Conservation (phyloP, 2,888 invertebrate species). For the Apamea crenata region DNA sequence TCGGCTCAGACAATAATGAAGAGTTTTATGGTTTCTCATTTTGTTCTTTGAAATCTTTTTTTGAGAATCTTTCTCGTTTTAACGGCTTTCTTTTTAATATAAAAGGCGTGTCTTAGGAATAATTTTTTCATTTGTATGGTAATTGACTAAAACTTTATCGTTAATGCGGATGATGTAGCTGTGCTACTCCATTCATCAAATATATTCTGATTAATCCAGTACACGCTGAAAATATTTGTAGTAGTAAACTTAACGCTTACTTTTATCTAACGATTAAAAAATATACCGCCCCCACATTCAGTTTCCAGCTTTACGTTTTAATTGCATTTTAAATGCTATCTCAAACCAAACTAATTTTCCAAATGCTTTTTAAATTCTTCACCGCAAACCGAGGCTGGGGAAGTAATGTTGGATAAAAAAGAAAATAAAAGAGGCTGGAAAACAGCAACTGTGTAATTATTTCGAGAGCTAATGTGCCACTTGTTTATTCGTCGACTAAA, state of each 20-base stretch:
- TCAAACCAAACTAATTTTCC: slow-evolving; percentile 84
- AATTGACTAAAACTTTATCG: slow-evolving; percentile 5
- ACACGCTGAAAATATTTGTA: not conserved
- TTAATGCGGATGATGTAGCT: not conserved
- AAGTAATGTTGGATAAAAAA: slow-evolving; percentile 73
- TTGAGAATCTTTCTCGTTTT: slow-evolving; percentile 65
- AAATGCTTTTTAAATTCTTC: slow-evolving; percentile 88
- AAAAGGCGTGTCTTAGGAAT: slow-evolving; percentile 7
- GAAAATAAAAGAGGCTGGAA: slow-evolving; percentile 76
- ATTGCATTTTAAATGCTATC: slow-evolving; percentile 77
- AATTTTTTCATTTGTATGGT: slow-evolving; percentile 39
- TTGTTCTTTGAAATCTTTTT: slow-evolving; percentile 78
- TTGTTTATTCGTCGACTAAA: slow-evolving; percentile 90
- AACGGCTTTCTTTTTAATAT: slow-evolving; percentile 56
- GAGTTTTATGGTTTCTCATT: slow-evolving; percentile 85
- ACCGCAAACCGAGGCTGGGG: slow-evolving; percentile 81
- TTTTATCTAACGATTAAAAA: slow-evolving; percentile 12
- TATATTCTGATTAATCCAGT: not conserved
- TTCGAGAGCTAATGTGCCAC: slow-evolving; percentile 88
- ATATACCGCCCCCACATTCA: slow-evolving; percentile 13
- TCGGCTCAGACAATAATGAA: slow-evolving; percentile 80
- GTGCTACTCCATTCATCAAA: not conserved
- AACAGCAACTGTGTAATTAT: slow-evolving; percentile 87
- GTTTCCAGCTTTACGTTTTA: slow-evolving; percentile 59
- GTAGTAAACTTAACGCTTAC: no score